Evolutionary conservation across 2,797 vertebrate genomes (phyloP).

Genomic region (Pangasius mekongensis): DNA sequence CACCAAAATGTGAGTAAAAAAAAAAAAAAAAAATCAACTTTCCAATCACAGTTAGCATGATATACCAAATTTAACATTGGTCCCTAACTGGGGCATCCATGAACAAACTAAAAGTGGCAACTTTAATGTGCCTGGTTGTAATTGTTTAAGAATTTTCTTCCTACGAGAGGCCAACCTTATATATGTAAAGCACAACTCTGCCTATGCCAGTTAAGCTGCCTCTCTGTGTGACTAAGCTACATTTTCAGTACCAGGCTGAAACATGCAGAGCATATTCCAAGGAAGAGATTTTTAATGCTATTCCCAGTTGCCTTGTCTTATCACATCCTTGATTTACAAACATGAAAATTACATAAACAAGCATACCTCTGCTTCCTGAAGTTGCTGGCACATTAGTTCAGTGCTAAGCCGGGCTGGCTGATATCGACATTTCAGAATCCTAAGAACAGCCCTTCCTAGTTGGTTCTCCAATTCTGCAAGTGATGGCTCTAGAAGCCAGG

Average conservation of each 20-base stretch:
- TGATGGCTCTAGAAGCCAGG: slow-evolving; percentile 64
- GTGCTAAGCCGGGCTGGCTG: slow-evolving; percentile 80
- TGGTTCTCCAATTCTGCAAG: slow-evolving; percentile 70
- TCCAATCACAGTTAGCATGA: not conserved
- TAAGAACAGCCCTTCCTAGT: slow-evolving; percentile 73
- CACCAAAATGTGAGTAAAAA: not conserved
- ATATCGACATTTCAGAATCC: slow-evolving; percentile 82
- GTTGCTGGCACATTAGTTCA: slow-evolving; percentile 78
- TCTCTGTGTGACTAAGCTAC: not conserved
- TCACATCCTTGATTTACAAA: not conserved
- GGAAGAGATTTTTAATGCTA: not conserved
- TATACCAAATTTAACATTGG: not conserved
- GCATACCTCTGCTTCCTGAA: slow-evolving; percentile 86
- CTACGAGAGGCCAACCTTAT: not conserved
- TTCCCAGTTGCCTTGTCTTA: not conserved
- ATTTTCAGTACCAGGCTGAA: not conserved
- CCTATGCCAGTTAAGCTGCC: not conserved
- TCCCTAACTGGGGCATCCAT: not conserved
- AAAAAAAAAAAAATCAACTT: not conserved
- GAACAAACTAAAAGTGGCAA: not conserved
- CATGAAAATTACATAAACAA: not conserved
- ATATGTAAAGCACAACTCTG: not conserved
- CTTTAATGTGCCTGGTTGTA: not conserved
- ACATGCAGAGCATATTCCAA: not conserved
- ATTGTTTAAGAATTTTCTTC: not conserved